Evolutionary conservation across 1,140 invertebrate species (phyloP), one percentile per base, ranked within the genome.

Genomic region (Zaprionus capensis): DNA sequence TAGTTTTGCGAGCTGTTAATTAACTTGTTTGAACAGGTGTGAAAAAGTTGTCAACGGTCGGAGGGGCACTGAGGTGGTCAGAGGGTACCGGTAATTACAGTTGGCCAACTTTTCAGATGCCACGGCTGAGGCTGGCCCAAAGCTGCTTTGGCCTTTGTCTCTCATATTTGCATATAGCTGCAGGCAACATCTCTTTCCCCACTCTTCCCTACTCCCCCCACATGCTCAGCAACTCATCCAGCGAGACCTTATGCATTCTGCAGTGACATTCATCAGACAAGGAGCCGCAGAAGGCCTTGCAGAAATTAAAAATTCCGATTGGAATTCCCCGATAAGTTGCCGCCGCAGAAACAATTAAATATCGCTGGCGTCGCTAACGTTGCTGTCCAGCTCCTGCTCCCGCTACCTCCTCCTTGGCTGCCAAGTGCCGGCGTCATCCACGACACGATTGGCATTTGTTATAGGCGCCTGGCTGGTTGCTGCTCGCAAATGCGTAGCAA

Each of bases 371-470:
- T 90, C 83, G 78, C 17, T 22, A 53, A 15, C 74, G 44, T 66
- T 51, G n/a, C 34, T n/a, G 24, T n/a, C 38, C 22, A 7, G 28
- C 38, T 15, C 5, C 38, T 15, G 38, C 4, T n/a, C 38, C 15
- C 38, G 15, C 14, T 6, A 41, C 14, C 28, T 15, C 15, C 38
- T 11, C 41, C n/a, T 2, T 15, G 14, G n/a, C 38, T 44, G 7
- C 12, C 5, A 12, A 17, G 4, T 12, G 20, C 4, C 76, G 76
- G 11, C 31, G 26, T 5, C 53, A 22, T 73, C 81, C 78, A 83
- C 90, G 82, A 83, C 84, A 91, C 80, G 84, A 87, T 90, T 91
- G 85, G 81, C 90, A 91, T 91, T 91, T 91, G 90, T 91, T 88
- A 88, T 90, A 88, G 82, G 85, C 85, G 85, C 84, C 84, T 86